Evolutionary conservation across 2,797 vertebrate genomes (phyloP).

Genomic region (Dendrocincla tyrannina): DNA sequence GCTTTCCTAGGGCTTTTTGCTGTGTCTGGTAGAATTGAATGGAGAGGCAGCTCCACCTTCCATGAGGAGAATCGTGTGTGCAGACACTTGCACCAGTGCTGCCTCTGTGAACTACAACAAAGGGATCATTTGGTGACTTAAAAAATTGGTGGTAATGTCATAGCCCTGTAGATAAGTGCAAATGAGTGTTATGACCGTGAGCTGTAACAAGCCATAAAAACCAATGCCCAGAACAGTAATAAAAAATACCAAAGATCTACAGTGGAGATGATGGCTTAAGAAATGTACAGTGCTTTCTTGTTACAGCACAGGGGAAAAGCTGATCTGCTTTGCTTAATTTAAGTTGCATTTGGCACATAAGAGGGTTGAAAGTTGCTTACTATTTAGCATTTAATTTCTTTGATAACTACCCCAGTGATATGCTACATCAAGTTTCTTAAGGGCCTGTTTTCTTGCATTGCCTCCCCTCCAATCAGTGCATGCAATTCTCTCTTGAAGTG

Average conservation of each 20-base stretch:
- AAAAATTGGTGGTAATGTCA: neutral
- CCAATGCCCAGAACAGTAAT: neutral
- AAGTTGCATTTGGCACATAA: neutral
- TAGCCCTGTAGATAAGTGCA: neutral
- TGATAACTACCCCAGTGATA: constrained; percentile 2
- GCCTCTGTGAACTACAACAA: neutral
- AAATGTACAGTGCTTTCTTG: neutral
- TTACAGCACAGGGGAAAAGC: neutral
- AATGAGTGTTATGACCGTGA: neutral
- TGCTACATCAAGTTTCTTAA: neutral
- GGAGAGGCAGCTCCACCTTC: neutral
- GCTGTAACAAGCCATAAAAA: neutral
- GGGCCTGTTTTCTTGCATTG: neutral
- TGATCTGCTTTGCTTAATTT: neutral
- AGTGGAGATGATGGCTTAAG: neutral
- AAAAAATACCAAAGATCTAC: neutral
- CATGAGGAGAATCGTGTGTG: neutral
- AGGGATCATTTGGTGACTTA: neutral
- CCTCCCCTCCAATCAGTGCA: neutral
- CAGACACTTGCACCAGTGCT: neutral
- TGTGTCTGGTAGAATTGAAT: neutral
- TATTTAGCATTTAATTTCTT: neutral
- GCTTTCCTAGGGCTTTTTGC: neutral
- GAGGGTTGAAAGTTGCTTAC: neutral
- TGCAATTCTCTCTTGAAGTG: constrained; percentile 28